These are phyloP conservation scores for Alentia gelatinosa DNA, from an alignment of 2,888 invertebrate species.

Conservation along the genomic window DNA sequence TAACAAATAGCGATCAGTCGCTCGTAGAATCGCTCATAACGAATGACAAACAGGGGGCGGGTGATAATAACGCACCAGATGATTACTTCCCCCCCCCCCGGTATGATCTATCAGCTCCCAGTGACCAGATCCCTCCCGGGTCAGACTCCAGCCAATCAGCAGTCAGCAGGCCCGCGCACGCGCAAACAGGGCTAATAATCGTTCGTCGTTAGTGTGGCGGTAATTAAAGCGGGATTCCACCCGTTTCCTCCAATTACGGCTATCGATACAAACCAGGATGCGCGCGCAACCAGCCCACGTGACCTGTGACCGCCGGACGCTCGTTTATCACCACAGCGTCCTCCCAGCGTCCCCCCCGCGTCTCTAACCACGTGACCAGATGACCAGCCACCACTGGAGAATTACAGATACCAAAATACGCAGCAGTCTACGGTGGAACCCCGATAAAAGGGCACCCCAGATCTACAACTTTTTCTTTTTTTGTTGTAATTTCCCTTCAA, in stretches of 20 bases:
- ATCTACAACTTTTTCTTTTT: no score
- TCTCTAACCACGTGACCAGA: no score
- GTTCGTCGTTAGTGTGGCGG: background rate
- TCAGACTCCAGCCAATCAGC: background rate
- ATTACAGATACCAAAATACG: no score
- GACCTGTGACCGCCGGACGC: background rate
- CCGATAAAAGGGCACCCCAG: no score
- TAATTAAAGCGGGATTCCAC: background rate
- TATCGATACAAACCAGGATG: slow-evolving; percentile 10
- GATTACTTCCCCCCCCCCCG: background rate
- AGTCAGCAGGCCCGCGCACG: background rate
- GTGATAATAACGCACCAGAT: background rate
- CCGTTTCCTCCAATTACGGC: background rate
- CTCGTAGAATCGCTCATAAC: no score
- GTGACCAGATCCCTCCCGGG: no score
- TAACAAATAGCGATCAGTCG: background rate
- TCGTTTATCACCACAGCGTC: background rate
- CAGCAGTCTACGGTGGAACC: no score
- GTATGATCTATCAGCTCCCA: background rate
- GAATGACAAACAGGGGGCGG: no score
- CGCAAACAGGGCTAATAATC: background rate
- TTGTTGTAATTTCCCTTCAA: no score
- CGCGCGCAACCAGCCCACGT: background rate
- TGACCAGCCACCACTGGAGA: no score
- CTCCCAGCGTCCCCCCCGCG: no score